phyloP scores from a whole-genome alignment of 2,797 vertebrate genomes.

The Chelidonichthys spinosus region DNA sequence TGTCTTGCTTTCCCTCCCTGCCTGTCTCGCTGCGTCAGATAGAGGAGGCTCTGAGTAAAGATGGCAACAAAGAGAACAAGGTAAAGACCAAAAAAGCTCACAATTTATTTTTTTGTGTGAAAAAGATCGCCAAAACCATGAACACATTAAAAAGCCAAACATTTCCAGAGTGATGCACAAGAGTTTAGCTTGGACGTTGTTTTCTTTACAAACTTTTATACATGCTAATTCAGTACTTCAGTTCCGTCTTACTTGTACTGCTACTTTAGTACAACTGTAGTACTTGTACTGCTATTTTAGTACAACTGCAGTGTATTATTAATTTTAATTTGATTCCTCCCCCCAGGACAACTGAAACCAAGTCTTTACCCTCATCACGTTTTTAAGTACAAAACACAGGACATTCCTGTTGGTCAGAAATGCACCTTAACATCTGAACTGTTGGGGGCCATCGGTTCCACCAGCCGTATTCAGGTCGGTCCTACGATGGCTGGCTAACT shows the following conservation, averaged over 20 bases:
- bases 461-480: background rate
- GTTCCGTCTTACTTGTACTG: too few relatives aligned
- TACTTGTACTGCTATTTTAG: too few relatives aligned
- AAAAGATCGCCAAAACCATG: too few relatives aligned
- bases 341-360: background rate
- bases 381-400: background rate
- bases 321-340: background rate
- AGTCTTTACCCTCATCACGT: background rate
- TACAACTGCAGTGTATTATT: too few relatives aligned
- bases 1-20: background rate
- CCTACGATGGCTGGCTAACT: background rate
- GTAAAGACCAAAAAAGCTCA: conserved; percentile 55
- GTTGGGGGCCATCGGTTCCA: background rate
- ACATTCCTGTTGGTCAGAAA: background rate
- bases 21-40: conserved; percentile 71
- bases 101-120: too few relatives aligned
- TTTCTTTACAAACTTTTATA: background rate
- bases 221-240: too few relatives aligned
- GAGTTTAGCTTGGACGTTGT: conserved; percentile 3
- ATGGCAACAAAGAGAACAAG: conserved; percentile 79
- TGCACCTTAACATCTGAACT: background rate
- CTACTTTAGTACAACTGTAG: too few relatives aligned
- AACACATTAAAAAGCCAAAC: too few relatives aligned
- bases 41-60: conserved; percentile 72
- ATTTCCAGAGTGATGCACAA: too few relatives aligned